These are phyloP conservation scores for Plumapathes pennacea DNA, from an alignment of 92 coral and sea anemone species.

Conservation along the genomic window DNA sequence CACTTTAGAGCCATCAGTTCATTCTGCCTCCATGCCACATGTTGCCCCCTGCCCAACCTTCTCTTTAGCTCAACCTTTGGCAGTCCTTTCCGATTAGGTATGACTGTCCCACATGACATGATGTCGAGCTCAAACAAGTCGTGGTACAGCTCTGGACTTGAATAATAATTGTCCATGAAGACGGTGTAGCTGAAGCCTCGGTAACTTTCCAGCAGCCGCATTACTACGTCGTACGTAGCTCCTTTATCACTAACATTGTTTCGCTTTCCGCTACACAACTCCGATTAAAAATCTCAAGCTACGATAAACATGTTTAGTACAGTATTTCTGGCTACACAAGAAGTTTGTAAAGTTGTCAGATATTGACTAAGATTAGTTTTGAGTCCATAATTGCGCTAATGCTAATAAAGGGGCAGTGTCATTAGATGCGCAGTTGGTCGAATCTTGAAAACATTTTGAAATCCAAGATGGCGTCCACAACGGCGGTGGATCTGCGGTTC, in stretches of 20 bases:
- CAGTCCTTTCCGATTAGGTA: conserved; percentile 13
- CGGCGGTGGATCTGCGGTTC: too few relatives aligned
- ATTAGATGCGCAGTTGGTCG: too few relatives aligned
- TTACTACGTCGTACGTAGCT: conserved; percentile 3
- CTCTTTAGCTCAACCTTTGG: not conserved
- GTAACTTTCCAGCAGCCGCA: conserved; percentile 5
- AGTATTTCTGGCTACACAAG: too few relatives aligned
- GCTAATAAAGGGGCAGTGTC: too few relatives aligned
- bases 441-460: too few relatives aligned
- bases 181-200: conserved; percentile 1
- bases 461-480: too few relatives aligned
- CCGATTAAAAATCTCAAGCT: too few relatives aligned
- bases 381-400: too few relatives aligned
- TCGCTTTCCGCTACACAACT: too few relatives aligned
- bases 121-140: conserved; percentile 3
- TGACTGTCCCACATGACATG: conserved; percentile 12
- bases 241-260: not conserved
- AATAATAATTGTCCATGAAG: conserved; percentile 28
- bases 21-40: conserved; percentile 1
- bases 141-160: conserved; percentile 6
- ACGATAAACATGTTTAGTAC: too few relatives aligned
- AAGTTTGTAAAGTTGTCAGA: too few relatives aligned
- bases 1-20: conserved; percentile 17
- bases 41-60: conserved; percentile 1
- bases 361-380: too few relatives aligned